Conservation (phyloP, 1,140 invertebrate genomes). For the Trichonephila clavipes region DNA sequence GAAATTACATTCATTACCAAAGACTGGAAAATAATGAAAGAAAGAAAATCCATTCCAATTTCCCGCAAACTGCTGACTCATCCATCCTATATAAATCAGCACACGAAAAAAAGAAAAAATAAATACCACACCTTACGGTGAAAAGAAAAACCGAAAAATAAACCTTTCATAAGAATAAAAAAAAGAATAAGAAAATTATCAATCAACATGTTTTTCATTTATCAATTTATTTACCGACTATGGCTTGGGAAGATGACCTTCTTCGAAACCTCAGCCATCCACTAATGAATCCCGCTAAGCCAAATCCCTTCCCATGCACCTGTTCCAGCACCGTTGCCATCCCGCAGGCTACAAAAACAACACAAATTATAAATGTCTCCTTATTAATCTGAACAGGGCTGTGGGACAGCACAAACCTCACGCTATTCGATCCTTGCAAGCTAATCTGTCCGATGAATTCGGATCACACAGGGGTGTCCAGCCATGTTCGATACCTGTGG, state of each 20-base stretch:
- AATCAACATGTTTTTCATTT: constrained; percentile 65
- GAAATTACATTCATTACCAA: not conserved
- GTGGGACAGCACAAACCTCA: constrained; percentile 62
- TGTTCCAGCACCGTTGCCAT: constrained; percentile 54
- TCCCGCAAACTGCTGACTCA: constrained; percentile 9
- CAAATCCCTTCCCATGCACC: constrained; percentile 61
- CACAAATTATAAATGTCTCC: constrained; percentile 34
- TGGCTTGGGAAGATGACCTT: constrained; percentile 71
- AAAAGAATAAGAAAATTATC: constrained; percentile 30
- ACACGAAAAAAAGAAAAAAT: not conserved
- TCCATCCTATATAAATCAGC: not conserved
- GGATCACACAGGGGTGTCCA: constrained; percentile 16
- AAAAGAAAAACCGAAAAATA: constrained; percentile 30
- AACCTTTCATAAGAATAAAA: constrained; percentile 16
- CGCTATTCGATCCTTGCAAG: not conserved
- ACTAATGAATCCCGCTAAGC: constrained; percentile 22
- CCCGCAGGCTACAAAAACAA: constrained; percentile 42
- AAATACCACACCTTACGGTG: constrained; percentile 33
- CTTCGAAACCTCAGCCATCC: not conserved
- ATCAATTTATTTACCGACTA: constrained; percentile 56
- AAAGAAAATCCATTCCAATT: not conserved
- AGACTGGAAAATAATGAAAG: not conserved
- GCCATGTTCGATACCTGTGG: constrained; percentile 3
- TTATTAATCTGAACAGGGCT: constrained; percentile 62
- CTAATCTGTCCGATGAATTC: not conserved